These are phyloP conservation scores for Busarellus nigricollis DNA, from an alignment of 2,797 vertebrate genomes.

Conservation along the genomic window DNA sequence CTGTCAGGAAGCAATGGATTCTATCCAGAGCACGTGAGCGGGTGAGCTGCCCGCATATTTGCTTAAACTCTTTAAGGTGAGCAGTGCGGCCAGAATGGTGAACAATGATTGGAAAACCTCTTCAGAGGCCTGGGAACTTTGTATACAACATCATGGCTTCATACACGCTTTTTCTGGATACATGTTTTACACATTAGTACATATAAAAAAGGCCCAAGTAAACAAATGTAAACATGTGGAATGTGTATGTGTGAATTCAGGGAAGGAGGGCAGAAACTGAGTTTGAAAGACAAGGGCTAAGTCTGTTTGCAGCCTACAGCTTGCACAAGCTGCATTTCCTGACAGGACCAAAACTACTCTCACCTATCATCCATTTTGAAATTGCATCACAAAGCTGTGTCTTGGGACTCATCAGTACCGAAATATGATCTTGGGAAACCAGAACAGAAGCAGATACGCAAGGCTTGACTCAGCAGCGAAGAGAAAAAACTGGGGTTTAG, in stretches of 20 bases:
- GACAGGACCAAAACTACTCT: neutral
- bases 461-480: slow-evolving; percentile 56
- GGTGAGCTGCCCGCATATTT: neutral
- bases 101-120: neutral
- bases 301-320: neutral
- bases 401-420: slow-evolving; percentile 63
- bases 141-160: neutral
- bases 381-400: slow-evolving; percentile 62
- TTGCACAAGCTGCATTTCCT: neutral
- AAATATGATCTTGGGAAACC: slow-evolving; percentile 70
- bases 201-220: neutral
- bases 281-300: neutral
- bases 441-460: slow-evolving; percentile 70
- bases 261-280: neutral
- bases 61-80: neutral
- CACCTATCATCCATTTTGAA: slow-evolving; percentile 68
- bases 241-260: neutral
- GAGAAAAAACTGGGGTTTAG: slow-evolving; percentile 19
- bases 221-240: neutral
- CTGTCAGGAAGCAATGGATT: neutral
- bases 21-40: neutral
- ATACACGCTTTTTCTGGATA: neutral
- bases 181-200: rapidly evolving
- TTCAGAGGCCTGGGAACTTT: neutral
- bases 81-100: neutral